Percentiles rank a stretch among this genome's conserved stretches.
Evolutionary conservation across 2,888 invertebrate genomes (phyloP).

Genomic region (Heliconius sara): DNA sequence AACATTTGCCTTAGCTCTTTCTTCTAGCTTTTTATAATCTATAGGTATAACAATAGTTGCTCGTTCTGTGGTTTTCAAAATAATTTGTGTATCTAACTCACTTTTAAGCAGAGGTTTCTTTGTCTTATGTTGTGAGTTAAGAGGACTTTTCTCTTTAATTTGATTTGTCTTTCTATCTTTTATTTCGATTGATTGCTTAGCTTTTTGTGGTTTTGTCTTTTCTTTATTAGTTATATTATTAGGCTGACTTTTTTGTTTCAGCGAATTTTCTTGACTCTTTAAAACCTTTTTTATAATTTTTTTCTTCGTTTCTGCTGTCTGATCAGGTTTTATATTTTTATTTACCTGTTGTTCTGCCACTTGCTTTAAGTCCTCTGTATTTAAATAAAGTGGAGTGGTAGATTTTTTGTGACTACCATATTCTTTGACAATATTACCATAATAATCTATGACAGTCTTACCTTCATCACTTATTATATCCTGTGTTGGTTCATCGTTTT

Average conservation of each 20-base stretch:
- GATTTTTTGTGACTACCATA: constrained; percentile 83
- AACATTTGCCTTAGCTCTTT: constrained; percentile 87
- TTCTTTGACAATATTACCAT: constrained; percentile 90
- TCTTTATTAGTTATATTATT: constrained; percentile 46
- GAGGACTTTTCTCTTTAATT: constrained; percentile 49
- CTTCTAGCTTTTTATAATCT: constrained; percentile 82
- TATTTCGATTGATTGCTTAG: neutral
- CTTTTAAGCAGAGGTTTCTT: constrained; percentile 48
- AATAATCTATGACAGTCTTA: constrained; percentile 89
- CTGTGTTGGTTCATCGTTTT: constrained; percentile 58
- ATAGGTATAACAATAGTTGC: constrained; percentile 79
- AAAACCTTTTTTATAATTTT: constrained; percentile 53
- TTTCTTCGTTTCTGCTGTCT: constrained; percentile 51
- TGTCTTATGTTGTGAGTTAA: constrained; percentile 44
- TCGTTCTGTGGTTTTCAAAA: constrained; percentile 73
- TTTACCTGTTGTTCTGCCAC: constrained; percentile 81
- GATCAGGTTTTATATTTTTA: constrained; percentile 58
- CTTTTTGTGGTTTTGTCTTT: constrained; percentile 36
- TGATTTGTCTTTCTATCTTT: constrained; percentile 31
- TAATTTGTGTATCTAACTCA: constrained; percentile 62
- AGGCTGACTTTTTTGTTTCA: constrained; percentile 52
- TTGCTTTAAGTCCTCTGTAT: constrained; percentile 85
- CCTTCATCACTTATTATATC: constrained; percentile 85
- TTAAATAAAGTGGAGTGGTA: constrained; percentile 82
- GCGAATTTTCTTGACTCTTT: constrained; percentile 49